Conservation (phyloP, 2,113 vertebrate species). For the Paramormyrops kingsleyae region DNA sequence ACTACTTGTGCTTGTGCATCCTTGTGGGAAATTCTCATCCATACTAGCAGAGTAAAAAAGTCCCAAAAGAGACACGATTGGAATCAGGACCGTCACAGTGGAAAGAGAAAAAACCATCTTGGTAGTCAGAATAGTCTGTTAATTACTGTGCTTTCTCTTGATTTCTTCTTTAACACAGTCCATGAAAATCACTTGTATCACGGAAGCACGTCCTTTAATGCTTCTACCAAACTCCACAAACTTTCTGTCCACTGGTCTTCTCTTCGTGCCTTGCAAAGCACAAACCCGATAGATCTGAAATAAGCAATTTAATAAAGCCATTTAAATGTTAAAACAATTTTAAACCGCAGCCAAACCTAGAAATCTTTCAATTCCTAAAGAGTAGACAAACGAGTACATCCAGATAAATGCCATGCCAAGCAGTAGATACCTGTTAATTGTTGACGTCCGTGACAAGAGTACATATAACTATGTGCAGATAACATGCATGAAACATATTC, state of each 20-base stretch:
- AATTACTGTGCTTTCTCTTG: neutral
- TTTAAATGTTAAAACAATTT: neutral
- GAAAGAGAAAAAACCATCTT: slow-evolving; percentile 71
- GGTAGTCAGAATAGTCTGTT: neutral
- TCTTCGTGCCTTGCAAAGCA: neutral
- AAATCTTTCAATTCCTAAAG: neutral
- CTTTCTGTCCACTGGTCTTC: neutral
- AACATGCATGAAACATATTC: neutral
- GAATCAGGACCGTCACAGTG: slow-evolving; percentile 75
- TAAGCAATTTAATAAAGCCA: neutral
- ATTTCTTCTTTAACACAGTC: neutral
- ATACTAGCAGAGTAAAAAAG: slow-evolving; percentile 78
- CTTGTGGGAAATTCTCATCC: slow-evolving; percentile 80
- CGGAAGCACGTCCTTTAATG: neutral
- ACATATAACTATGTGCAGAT: neutral
- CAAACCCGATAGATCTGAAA: neutral
- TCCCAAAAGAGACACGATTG: slow-evolving; percentile 75
- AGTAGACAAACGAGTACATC: neutral
- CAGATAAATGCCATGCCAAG: neutral
- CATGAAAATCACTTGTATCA: neutral
- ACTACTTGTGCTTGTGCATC: slow-evolving; percentile 78
- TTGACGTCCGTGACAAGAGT: neutral
- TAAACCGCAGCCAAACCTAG: neutral
- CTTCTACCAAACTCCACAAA: neutral
- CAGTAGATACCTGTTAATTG: neutral